Base-by-base conservation (phyloP, 2,797 vertebrate genomes). In the Pelochelys cantorii region DNA sequence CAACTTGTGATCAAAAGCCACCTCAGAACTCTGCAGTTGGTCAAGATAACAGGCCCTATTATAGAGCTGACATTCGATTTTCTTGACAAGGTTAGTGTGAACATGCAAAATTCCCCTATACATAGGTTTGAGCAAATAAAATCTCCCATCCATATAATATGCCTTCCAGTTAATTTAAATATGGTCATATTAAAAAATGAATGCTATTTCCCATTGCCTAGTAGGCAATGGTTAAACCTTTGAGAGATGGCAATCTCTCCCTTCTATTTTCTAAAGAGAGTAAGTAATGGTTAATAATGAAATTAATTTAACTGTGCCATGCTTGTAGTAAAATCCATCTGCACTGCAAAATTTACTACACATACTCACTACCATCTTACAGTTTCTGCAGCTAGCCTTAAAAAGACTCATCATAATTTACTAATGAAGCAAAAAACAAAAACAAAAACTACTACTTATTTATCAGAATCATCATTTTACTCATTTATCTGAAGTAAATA, bases 51-150 rank as follows among this genome's bases (percentile, higher is more conserved):
- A 81, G 42, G 42, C 42, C 42, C 42, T 48, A 48, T 48, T 48
- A 48, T 8, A 84, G 84, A 71, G 12, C 0, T 1, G 74, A 81
- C 3, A 3, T 1, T 81, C 3, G 78, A 3, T 37, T 78, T 12
- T 86, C 52, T 93, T 57, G 74, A 68, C 22, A 0, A 13, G 89
- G 74, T 1, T 1, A 78, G 79, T 23, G 2, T 29, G 25, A 78
- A 15, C 5, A 3, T 5, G 31, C 18, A 83, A 34, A 18, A 2
- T 2, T 57, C 18, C n/a, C 62, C 55, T 2, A 34, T n/a, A 12
- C 0, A 0, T 5, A 79, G 8, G 55, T 18, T 37, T 79, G 2
- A 81, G 77, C 14, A 23, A 0, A 0, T 5, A 34, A 11, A 80
- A 57, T 23, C 54, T 84, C 17, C 80, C 7, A 57, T 81, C 77